Evolutionary conservation across 2,888 invertebrate species (phyloP), one percentile per base, ranked within the genome.

Genomic region (Cantharis lateralis): DNA sequence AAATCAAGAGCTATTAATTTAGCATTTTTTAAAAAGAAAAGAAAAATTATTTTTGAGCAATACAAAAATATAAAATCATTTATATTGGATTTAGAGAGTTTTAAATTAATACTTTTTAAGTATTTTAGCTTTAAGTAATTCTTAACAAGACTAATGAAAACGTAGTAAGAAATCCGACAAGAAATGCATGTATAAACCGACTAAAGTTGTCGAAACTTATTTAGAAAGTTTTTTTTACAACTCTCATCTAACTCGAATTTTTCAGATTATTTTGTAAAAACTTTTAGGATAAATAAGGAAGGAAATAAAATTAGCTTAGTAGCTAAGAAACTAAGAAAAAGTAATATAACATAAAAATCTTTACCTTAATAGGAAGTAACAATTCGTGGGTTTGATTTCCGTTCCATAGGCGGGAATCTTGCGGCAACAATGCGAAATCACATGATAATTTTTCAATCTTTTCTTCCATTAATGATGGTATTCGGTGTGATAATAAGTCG

Each of bases 361-460:
- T 92, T 89, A 93, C 93, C 90, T 90, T 91, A 85, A 92, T 90
- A 20, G 93, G 93, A 74, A 93, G 88, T 83, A 91, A 90, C 82
- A 93, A 89, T 85, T 93, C 93, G 84, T 93, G 93, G 15, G 93
- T 93, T 86, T 93, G 93, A 85, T 93, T 93, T 83, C 93, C 93
- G 68, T 93, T 91, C 93, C 93, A 93, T 81, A 93, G 88, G 79
- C 92, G 90, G 68, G 93, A 92, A 84, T 92, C 92, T 79, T 90
- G 89, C 70, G 93, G 92, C 84, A 93, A 88, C 83, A 91, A 90
- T 81, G 92, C 91, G 82, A 93, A 89, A 86, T 93, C 93, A 83
- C 93, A 93, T 85, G 92, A 92, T 82, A 93, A 87, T 69, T 91
- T 90, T 85, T 91, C 91, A 83, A 92, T 89, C 86, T 92, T 91